Base-by-base conservation (phyloP, 2,888 invertebrate genomes). In the Cyclophora albipunctata region DNA sequence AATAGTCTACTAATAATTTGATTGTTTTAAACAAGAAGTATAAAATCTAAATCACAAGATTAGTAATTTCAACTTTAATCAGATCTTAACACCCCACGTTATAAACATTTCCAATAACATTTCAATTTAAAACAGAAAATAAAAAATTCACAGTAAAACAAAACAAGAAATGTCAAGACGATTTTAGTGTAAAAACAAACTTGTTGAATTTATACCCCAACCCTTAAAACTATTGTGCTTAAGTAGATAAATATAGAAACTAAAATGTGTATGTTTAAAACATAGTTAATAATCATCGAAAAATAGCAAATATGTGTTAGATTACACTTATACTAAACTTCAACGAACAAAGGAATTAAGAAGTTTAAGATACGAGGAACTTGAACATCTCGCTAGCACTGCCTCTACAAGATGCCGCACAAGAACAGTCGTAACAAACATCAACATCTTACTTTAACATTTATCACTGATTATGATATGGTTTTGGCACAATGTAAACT, bases 21-120 rank as follows among this genome's bases (percentile, higher is more conserved):
- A 86, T 86, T 85, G 82, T 86, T 88, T 84, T 81, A 86, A 87
- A 87, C 86, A 86, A 86, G 85, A 87, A 87, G 87, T 87, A 88
- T 87, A 87, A 88, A 88, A 88, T 87, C 88, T 87, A 87, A 85
- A 88, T 87, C 85, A 87, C 88, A 88, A 85, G 86, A 85, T 81
- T 75, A 74, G 76, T 73, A 74, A 74, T 73, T 37, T 76, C 76
- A 84, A 76, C 77, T 79, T 73, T 79, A 73, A 71, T 81, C 84
- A 82, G 84, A 84, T 82, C 76, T 80, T 73, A 20, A 20, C 71
- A 76, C 73, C 69, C 71, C 73, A 74, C 71, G 71, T 64, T 66
- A 67, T 65, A 66, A 71, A 66, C 61, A 61, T 67, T 66, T 66
- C 64, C 64, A 63, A 60, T 63, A 56, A 64, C 59, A 62, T 61